Conservation (phyloP, 2,113 vertebrate species). For the Morone saxatilis region DNA sequence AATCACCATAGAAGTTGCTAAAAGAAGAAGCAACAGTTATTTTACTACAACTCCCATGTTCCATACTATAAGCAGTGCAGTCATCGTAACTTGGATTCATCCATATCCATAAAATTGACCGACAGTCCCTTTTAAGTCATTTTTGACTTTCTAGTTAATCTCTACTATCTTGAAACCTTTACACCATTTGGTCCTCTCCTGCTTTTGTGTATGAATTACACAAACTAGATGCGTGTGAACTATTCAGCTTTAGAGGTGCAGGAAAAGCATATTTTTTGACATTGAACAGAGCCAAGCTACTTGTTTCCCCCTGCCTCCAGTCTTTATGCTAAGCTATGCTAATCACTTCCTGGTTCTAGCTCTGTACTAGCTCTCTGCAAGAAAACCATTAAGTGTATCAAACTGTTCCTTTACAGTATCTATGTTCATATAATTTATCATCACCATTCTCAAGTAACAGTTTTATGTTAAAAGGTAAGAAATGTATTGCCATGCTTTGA, state of each 20-base stretch:
- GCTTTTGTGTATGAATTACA: not conserved
- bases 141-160: too few relatives aligned
- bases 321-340: not conserved
- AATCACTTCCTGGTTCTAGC: not conserved
- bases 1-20: too few relatives aligned
- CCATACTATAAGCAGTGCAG: too few relatives aligned
- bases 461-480: not conserved
- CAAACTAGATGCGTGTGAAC: not conserved
- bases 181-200: too few relatives aligned
- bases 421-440: not conserved
- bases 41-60: too few relatives aligned
- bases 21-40: too few relatives aligned
- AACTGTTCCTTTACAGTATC: not conserved
- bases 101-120: too few relatives aligned
- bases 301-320: too few relatives aligned
- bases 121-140: too few relatives aligned
- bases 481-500: not conserved
- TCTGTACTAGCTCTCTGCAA: not conserved
- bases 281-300: too few relatives aligned
- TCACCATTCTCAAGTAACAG: not conserved
- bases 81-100: too few relatives aligned
- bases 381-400: not conserved
- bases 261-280: not conserved
- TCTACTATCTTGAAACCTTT: too few relatives aligned
- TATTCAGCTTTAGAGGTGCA: not conserved